Evolutionary conservation across 2,888 invertebrate species (phyloP).

Genomic region (Amphipyra berbera): DNA sequence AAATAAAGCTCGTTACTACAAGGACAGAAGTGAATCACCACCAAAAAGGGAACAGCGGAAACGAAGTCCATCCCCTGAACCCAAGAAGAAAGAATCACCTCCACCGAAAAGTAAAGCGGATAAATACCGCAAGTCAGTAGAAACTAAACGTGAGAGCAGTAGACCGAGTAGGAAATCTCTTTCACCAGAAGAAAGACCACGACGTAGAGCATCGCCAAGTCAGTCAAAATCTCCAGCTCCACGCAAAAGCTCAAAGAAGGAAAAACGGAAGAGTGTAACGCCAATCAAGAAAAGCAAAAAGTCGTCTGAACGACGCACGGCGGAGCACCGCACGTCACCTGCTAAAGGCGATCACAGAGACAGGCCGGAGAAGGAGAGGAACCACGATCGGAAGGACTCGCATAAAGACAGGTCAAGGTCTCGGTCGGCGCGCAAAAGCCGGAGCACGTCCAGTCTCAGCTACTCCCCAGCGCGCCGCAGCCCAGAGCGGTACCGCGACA

Average conservation of each 20-base stretch:
- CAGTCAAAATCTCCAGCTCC: conserved; percentile 74
- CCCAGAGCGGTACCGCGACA: conserved; percentile 92
- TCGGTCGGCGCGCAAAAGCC: conserved; percentile 77
- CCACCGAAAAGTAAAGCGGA: conserved; percentile 66
- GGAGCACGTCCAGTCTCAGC: conserved; percentile 90
- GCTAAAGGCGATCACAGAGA: conserved; percentile 56
- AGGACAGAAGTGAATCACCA: conserved; percentile 64
- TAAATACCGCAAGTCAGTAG: conserved; percentile 67
- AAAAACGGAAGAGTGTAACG: conserved; percentile 68
- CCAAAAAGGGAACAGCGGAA: conserved; percentile 61
- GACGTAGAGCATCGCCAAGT: conserved; percentile 61
- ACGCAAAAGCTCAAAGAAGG: conserved; percentile 69
- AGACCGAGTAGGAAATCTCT: conserved; percentile 67
- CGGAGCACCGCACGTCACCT: conserved; percentile 66
- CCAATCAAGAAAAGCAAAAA: conserved; percentile 70
- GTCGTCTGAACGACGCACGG: conserved; percentile 63
- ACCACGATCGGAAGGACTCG: conserved; percentile 61
- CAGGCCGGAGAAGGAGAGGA: conserved; percentile 62
- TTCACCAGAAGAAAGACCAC: conserved; percentile 64
- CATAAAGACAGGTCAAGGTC: conserved; percentile 70
- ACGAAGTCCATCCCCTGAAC: conserved; percentile 71
- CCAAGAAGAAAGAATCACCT: conserved; percentile 69
- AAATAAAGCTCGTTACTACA: conserved; percentile 69
- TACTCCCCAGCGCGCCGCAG: conserved; percentile 92
- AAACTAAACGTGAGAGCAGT: conserved; percentile 67